Base-by-base conservation (phyloP, 2,888 invertebrate genomes). In the Lasius fuliginosus region DNA sequence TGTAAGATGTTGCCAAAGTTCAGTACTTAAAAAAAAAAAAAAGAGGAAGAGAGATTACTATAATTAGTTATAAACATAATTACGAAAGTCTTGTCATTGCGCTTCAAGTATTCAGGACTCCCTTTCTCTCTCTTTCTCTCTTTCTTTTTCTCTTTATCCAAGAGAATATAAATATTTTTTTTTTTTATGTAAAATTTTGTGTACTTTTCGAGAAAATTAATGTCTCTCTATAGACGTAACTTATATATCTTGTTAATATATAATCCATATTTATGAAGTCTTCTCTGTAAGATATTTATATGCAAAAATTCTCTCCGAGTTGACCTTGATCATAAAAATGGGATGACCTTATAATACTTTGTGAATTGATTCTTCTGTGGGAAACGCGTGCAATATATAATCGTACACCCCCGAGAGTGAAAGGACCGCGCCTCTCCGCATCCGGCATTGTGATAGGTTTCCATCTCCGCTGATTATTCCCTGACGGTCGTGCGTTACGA, bases 291-390 rank as follows among this genome's bases (percentile, higher is more conserved):
- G 0, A 42, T 60, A 42, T n/a, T 42, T 6, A 11, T 11, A 27
- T 36, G n/a, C 23, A 40, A 8, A 27, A 77, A 42, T 42, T 30
- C 11, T 40, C 0, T 82, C 53, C 77, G 30, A 64, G 15, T 56
- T 73, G 87, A 92, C 92, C 92, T 92, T 92, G 92, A 88, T 91
- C 90, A 87, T 88, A 92, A 92, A 92, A 90, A 85, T 64, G 40
- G 69, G 58, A 81, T 79, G 82, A 77, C 49, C 56, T 85, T 68
- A 60, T 67, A 62, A 73, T 69, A 83, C 76, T 79, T 85, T 71
- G 85, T 87, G 85, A 89, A 90, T 88, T 88, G 89, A 86, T 90
- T 92, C 90, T 91, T 90, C 86, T 87, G 36, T 23, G 85, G 85
- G 85, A 90, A 67, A 90, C 88, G 81, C 85, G 86, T 74, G 79